Evolutionary conservation across 2,797 vertebrate genomes (phyloP).

Genomic region (Gila robusta): DNA sequence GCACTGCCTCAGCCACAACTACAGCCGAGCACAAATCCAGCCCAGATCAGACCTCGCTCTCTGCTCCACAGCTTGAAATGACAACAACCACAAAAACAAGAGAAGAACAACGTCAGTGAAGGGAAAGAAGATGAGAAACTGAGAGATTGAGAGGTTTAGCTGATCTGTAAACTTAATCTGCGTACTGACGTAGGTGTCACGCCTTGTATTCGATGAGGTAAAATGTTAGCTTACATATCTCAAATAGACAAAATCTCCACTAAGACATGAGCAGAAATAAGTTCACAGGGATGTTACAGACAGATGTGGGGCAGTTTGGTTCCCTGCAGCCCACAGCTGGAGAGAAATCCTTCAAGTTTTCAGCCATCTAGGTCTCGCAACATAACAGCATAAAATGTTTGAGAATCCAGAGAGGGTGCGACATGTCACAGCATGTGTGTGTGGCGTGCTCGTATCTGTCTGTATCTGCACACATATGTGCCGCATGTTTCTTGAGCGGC

Average conservation of each 20-base stretch:
- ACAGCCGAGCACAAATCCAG: slow-evolving; percentile 48
- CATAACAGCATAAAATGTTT: slow-evolving; percentile 1
- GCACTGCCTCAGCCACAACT: slow-evolving; percentile 51
- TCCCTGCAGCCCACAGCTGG: slow-evolving; percentile 18
- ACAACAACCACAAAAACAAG: slow-evolving; percentile 41
- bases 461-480: slow-evolving; percentile 48
- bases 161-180: slow-evolving; percentile 46
- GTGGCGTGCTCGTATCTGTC: slow-evolving; percentile 49
- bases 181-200: background rate
- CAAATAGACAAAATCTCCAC: background rate
- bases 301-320: background rate
- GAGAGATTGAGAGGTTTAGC: slow-evolving; percentile 53
- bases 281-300: background rate
- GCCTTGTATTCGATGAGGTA: background rate
- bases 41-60: slow-evolving; percentile 53
- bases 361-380: background rate
- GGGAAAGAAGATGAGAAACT: slow-evolving; percentile 46
- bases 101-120: slow-evolving; percentile 37
- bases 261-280: slow-evolving; percentile 10
- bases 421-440: slow-evolving; percentile 52
- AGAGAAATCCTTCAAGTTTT: slow-evolving; percentile 28
- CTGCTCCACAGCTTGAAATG: slow-evolving; percentile 27
- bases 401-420: slow-evolving; percentile 36
- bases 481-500: slow-evolving; percentile 45
- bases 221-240: background rate